phyloP scores from a whole-genome alignment of 2,888 invertebrate genomes.

The Drosophila pullipes region DNA sequence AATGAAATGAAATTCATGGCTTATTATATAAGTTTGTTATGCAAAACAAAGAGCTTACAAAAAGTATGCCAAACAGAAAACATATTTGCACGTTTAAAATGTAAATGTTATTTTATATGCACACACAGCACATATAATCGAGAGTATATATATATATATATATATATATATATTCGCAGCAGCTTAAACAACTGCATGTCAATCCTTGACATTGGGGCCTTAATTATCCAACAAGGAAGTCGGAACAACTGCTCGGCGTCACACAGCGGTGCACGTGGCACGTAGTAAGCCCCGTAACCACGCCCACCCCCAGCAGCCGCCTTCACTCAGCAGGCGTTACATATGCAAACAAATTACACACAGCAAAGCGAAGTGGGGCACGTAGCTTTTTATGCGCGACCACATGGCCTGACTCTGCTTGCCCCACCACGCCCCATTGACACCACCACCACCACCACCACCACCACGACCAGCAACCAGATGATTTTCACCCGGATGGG shows the following conservation, averaged over 20 bases:
- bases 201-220: constrained; percentile 68
- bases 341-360: constrained; percentile 67
- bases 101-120: constrained; percentile 1
- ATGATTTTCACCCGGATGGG: constrained; percentile 54
- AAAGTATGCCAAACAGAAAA: constrained; percentile 6
- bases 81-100: constrained; percentile 35
- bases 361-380: constrained; percentile 51
- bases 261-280: constrained; percentile 28
- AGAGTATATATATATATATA: neutral
- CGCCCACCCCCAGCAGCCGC: constrained; percentile 20
- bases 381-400: constrained; percentile 61
- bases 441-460: neutral
- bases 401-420: constrained; percentile 39
- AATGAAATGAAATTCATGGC: constrained; percentile 17
- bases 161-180: constrained; percentile 28
- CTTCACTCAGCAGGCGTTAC: constrained; percentile 30
- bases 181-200: constrained; percentile 46
- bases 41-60: constrained; percentile 5
- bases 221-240: constrained; percentile 65
- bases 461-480: neutral
- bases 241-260: constrained; percentile 54
- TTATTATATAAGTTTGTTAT: constrained; percentile 1
- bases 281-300: constrained; percentile 1
- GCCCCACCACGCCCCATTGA: constrained; percentile 7
- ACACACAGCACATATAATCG: neutral